phyloP scores from a whole-genome alignment of 1,140 invertebrate genomes.

The Zaprionus davidi region DNA sequence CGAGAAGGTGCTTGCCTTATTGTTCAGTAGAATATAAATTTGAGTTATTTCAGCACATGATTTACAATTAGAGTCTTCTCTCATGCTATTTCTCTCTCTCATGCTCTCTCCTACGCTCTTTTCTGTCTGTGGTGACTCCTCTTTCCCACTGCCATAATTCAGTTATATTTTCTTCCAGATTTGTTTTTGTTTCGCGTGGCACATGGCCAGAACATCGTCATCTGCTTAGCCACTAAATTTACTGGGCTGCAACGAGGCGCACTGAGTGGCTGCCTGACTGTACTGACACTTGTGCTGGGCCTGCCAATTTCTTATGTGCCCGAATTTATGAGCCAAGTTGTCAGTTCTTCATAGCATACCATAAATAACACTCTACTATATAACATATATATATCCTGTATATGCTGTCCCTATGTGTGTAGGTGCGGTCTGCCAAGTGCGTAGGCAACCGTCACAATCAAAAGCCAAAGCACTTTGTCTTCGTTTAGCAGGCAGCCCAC shows the following conservation, averaged over 20 bases:
- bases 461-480: slow-evolving; percentile 64
- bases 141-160: too few relatives aligned
- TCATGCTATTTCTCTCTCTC: too few relatives aligned
- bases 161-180: background rate
- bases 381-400: background rate
- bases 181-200: slow-evolving; percentile 21
- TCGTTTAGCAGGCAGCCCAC: slow-evolving; percentile 30
- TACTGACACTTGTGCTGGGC: slow-evolving; percentile 19
- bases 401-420: background rate
- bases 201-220: slow-evolving; percentile 48
- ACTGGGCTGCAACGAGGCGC: slow-evolving; percentile 57
- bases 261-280: slow-evolving; percentile 61
- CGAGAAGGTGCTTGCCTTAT: too few relatives aligned
- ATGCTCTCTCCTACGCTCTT: too few relatives aligned
- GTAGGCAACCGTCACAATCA: slow-evolving; percentile 55
- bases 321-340: slow-evolving; percentile 63
- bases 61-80: too few relatives aligned
- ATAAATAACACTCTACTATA: background rate
- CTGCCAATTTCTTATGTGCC: slow-evolving; percentile 66
- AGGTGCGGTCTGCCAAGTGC: slow-evolving; percentile 4
- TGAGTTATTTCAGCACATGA: background rate
- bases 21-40: too few relatives aligned
- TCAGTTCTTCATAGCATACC: slow-evolving; percentile 1
- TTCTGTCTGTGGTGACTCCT: too few relatives aligned
- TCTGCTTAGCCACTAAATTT: slow-evolving; percentile 53